Base-by-base conservation (phyloP, 2,888 invertebrate species). In the Sarcophaga subvicina region DNA sequence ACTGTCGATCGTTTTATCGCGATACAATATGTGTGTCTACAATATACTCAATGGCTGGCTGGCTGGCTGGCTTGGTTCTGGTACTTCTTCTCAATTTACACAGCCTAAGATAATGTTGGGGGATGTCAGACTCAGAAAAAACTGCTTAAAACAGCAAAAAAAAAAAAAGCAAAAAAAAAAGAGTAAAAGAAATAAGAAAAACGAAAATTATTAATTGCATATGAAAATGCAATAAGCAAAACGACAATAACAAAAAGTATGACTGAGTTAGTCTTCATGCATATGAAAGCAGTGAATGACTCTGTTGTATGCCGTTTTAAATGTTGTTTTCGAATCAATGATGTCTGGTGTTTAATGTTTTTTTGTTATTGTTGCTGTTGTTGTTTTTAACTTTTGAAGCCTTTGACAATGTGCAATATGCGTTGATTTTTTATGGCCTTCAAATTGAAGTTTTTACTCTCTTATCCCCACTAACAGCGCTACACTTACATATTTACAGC, bases 341-440 rank as follows among this genome's bases (percentile, higher is more conserved):
- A 69, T 83, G 84, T 71, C 84, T 76, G 80, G 71, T 71, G 70
- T 83, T 82, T 64, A 37, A 67, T 59, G 64, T 5, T 76, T 22
- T 54, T 47, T 66, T 70, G 45, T 76, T 73, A 62, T 69, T 77
- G 67, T 64, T 54, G 76, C 37, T 20, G 60, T 87, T 83, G 79
- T 77, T 80, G 67, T 69, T 71, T 60, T 77, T 59, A 60, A 66
- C 78, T 82, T 64, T 88, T 90, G 88, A 89, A 89, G 90, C 79
- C 89, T 90, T 91, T 92, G 91, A 91, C 91, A 92, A 90, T 91
- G 90, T 91, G 92, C 91, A 91, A 91, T 91, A 92, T 91, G 91
- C 91, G 91, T 91, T 92, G 91, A 92, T 91, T 91, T 91, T 91
- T 90, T 91, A 91, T 91, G 91, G 91, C 91, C 91, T 91, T 92